Conservation (phyloP, 2,113 vertebrate genomes). For the Trogon melanurus region DNA sequence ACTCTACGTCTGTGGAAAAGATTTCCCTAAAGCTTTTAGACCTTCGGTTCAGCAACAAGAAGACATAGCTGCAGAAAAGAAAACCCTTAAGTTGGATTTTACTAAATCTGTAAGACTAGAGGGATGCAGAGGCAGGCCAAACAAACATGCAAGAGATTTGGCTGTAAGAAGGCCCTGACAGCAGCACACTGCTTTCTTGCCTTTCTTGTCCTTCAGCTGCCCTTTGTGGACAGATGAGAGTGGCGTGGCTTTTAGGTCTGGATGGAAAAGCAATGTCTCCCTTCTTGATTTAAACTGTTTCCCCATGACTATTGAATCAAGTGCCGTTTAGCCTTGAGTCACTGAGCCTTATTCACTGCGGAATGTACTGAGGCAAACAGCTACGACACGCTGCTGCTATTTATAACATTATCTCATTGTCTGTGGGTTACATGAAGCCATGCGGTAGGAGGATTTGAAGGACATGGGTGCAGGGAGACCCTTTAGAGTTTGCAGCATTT, state of each 20-base stretch:
- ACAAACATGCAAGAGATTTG: background rate
- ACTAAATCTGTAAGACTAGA: background rate
- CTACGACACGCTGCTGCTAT: background rate
- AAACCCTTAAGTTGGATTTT: background rate
- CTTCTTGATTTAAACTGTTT: background rate
- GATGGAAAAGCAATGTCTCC: slow-evolving; percentile 9
- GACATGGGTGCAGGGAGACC: background rate
- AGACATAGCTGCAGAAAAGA: background rate
- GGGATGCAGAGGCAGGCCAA: background rate
- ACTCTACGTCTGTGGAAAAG: background rate
- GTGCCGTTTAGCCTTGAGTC: slow-evolving; percentile 22
- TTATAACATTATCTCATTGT: background rate
- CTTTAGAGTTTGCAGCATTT: background rate
- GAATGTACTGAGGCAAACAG: background rate
- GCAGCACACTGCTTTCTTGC: background rate
- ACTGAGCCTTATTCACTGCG: background rate
- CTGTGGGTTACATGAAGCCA: background rate
- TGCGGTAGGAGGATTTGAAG: background rate
- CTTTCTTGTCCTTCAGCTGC: background rate
- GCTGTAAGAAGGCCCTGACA: background rate
- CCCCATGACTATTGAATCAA: background rate
- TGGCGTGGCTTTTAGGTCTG: fast-evolving
- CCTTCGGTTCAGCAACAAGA: background rate
- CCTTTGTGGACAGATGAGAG: background rate
- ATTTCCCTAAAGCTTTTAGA: background rate